A percentile compares a stretch with the other conserved stretches of the same genome.
phyloP scores from a whole-genome alignment of 2,888 invertebrate species.

The Eupithecia insigniata region DNA sequence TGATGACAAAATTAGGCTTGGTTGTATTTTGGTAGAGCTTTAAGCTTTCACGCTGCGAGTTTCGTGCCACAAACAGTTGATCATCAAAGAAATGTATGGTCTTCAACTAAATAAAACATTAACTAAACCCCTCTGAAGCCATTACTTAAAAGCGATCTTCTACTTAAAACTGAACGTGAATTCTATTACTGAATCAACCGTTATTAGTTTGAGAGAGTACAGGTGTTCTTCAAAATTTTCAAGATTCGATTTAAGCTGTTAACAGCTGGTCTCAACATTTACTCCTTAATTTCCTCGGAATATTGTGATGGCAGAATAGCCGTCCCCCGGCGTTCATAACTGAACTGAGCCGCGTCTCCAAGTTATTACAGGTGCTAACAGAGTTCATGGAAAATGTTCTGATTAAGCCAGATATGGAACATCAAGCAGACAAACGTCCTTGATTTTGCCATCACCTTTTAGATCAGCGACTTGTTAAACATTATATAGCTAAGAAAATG shows the following conservation, averaged over 20 bases:
- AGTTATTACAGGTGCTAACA: constrained; percentile 54
- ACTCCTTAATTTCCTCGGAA: constrained; percentile 51
- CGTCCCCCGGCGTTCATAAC: constrained; percentile 47
- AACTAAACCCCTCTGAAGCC: neutral
- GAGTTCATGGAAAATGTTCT: constrained; percentile 33
- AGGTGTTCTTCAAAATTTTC: constrained; percentile 40
- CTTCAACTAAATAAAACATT: neutral
- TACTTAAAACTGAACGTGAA: neutral
- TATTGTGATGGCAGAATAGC: constrained; percentile 49
- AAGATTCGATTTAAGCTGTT: constrained; percentile 43
- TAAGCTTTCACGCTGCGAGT: neutral
- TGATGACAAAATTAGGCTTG: constrained; percentile 52
- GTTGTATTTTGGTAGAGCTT: constrained; percentile 10
- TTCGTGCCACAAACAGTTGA: neutral
- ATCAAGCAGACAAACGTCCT: neutral
- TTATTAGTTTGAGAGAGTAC: constrained; percentile 11
- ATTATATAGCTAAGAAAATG: neutral
- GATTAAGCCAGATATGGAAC: constrained; percentile 14
- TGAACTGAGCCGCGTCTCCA: constrained; percentile 37
- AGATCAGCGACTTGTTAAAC: neutral
- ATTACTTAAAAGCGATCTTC: neutral
- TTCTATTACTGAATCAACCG: neutral
- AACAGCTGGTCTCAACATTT: constrained; percentile 54
- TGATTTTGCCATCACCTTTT: neutral
- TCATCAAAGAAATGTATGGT: neutral